Evolutionary conservation across 37 sponge, comb jelly and placozoan genomes (phyloP), one percentile per base, ranked within the genome.

Genomic region (Bolinopsis microptera): DNA sequence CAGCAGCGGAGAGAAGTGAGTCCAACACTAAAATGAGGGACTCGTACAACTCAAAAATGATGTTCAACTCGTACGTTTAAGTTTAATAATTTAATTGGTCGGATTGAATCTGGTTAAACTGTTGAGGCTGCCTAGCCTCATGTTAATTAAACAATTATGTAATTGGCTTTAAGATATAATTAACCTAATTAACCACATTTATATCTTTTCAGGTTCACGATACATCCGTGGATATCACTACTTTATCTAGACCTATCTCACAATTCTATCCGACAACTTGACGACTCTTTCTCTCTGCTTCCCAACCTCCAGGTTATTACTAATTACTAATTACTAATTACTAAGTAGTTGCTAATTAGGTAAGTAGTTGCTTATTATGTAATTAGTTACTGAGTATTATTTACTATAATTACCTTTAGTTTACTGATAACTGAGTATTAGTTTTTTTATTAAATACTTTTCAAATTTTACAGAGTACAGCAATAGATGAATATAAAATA

Each of bases 21-120:
- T 30, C 31, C 75, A 86, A 38, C 61, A 86, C 2, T 18, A 86
- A 27, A 5, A 36, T 35, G 90, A 39, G 90, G 41, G 90, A 22
- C 21, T 28, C 90, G 13, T 86, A 28, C 90, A 86, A 86, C 90
- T 86, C 90, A 0, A 86, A 86, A 86, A 48, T 41, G 28, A 86
- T 86, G 26, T 86, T 41, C 90, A 86, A 86, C 90, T 86, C 90
- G 90, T 86, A 27, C 38, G 90, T 86, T 39, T n/a, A n/a, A n/a
- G n/a, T n/a, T n/a, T n/a, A n/a, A n/a, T n/a, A n/a, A n/a, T n/a
- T n/a, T n/a, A n/a, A n/a, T n/a, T n/a, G n/a, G n/a, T n/a, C n/a
- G n/a, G n/a, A n/a, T n/a, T n/a, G n/a, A n/a, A n/a, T n/a, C n/a
- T 67, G 13, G 21, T 67, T 67, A 13, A 67, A 67, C 21, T 13